Conservation (phyloP, 2,888 invertebrate genomes). For the Ornithoptera alexandrae region DNA sequence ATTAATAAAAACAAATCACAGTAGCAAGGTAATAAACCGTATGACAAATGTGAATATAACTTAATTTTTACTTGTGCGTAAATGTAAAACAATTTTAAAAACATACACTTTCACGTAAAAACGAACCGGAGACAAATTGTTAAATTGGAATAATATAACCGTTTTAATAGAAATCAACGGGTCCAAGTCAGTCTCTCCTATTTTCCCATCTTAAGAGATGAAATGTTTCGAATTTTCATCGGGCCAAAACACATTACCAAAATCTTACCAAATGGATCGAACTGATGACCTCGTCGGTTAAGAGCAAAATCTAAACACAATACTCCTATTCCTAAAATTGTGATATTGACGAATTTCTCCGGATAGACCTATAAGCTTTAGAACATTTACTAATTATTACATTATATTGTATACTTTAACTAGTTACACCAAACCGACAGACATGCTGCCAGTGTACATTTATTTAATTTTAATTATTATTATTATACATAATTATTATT, state of each 20-base stretch:
- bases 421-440: background rate
- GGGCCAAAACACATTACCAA: background rate
- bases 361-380: no score
- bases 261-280: no score
- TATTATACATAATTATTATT: no score
- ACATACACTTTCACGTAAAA: background rate
- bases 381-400: no score
- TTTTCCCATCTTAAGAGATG: background rate
- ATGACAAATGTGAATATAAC: constrained; percentile 59
- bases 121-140: background rate
- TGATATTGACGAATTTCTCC: no score
- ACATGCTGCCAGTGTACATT: background rate
- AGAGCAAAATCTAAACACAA: background rate
- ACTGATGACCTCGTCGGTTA: background rate
- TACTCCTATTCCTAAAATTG: no score
- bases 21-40: constrained; percentile 68
- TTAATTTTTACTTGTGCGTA: constrained; percentile 41
- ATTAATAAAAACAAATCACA: constrained; percentile 72
- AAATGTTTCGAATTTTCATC: background rate
- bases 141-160: background rate
- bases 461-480: no score
- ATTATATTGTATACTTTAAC: no score
- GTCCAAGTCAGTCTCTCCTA: no score
- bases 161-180: background rate
- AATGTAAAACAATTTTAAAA: constrained; percentile 8